A percentile compares a stretch with the other conserved stretches of the same genome.
Evolutionary conservation across 37 sponge, comb jelly and placozoan species (phyloP).

Genomic region (Geodia barretti): DNA sequence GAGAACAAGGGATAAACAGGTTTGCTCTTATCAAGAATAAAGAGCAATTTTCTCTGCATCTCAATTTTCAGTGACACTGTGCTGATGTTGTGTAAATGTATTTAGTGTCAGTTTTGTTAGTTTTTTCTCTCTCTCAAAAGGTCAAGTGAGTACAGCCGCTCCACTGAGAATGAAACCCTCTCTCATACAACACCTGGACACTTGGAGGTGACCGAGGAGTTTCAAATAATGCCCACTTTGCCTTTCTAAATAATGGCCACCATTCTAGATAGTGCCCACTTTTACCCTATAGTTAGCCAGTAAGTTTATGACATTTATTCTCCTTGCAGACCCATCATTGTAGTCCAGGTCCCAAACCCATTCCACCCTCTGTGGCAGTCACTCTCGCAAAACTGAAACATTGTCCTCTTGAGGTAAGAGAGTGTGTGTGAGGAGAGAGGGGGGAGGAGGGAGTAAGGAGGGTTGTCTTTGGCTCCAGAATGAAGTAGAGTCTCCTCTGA

Average conservation of each 20-base stretch:
- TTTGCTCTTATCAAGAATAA: no score
- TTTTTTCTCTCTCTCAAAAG: no score
- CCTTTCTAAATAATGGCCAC: background rate
- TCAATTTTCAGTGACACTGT: no score
- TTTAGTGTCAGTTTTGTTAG: no score
- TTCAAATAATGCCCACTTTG: background rate
- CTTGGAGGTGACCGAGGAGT: background rate
- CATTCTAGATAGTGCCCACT: background rate
- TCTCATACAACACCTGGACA: slow-evolving; percentile 47
- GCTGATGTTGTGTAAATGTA: no score
- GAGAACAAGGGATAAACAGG: no score
- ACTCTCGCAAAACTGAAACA: slow-evolving; percentile 52
- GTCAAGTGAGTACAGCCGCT: no score
- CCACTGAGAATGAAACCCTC: slow-evolving; percentile 64
- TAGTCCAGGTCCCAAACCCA: slow-evolving; percentile 26
- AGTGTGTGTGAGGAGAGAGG: no score
- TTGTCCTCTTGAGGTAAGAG: slow-evolving; percentile 19
- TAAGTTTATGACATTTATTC: background rate
- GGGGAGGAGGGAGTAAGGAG: background rate
- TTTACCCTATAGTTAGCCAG: background rate
- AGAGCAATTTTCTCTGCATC: no score
- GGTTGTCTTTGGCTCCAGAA: slow-evolving; percentile 5
- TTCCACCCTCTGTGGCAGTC: slow-evolving; percentile 23
- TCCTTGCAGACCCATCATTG: slow-evolving; percentile 31
- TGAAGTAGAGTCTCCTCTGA: slow-evolving; percentile 41